Conservation (phyloP, 2,797 vertebrate species). For the Todus mexicanus region DNA sequence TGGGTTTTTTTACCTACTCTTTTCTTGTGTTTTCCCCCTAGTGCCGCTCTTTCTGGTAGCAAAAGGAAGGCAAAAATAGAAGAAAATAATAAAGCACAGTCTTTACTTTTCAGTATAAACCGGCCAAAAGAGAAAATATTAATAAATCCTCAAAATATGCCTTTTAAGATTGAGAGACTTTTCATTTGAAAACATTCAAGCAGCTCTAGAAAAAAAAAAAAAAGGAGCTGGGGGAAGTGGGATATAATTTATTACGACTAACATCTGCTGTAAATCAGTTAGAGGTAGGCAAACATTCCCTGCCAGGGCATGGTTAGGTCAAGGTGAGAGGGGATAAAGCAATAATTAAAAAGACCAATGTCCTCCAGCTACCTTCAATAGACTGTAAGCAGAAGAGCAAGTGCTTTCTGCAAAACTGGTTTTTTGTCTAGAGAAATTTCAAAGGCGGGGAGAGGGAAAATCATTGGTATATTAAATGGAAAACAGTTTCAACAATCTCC, state of each 20-base stretch:
- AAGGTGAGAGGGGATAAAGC: conserved; percentile 58
- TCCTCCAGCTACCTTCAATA: background rate
- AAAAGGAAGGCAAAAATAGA: background rate
- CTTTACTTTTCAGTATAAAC: background rate
- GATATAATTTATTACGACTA: conserved; percentile 62
- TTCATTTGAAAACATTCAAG: conserved; percentile 54
- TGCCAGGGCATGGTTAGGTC: conserved; percentile 43
- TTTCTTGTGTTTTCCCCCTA: background rate
- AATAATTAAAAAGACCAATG: conserved; percentile 17
- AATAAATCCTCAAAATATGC: background rate
- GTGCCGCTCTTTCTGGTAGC: background rate
- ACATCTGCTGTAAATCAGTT: conserved; percentile 65
- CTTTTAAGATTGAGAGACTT: conserved; percentile 21
- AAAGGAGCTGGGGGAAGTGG: conserved; percentile 3
- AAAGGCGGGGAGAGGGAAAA: rapidly evolving
- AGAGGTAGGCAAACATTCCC: conserved; percentile 61
- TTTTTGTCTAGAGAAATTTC: background rate
- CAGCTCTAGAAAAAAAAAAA: background rate
- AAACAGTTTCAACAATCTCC: background rate
- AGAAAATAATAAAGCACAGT: background rate
- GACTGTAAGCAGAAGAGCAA: background rate
- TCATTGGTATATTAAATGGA: background rate
- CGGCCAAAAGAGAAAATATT: background rate
- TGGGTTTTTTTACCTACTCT: background rate
- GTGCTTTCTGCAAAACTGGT: background rate